Conservation (phyloP, 2,888 invertebrate species). For the Agrilus biguttatus region DNA sequence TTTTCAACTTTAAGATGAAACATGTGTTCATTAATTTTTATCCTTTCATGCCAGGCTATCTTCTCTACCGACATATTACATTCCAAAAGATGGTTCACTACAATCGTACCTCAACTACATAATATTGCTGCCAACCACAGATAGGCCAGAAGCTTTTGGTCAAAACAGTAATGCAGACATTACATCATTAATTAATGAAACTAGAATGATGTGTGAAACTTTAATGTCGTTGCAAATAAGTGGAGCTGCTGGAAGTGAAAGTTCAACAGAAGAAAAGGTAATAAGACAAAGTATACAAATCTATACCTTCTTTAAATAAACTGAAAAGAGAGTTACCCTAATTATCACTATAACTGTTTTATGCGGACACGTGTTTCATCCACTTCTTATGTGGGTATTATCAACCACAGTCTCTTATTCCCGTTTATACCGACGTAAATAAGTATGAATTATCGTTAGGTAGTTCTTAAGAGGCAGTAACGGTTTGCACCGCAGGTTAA, state of each 20-base stretch:
- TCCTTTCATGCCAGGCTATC: conserved; percentile 44
- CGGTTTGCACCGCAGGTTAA: too few species aligned
- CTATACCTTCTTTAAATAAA: too few species aligned
- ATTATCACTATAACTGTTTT: too few species aligned
- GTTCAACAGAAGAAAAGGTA: conserved; percentile 58
- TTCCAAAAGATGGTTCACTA: conserved; percentile 69
- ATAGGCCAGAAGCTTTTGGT: conserved; percentile 78
- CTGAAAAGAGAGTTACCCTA: too few species aligned
- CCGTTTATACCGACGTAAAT: too few species aligned
- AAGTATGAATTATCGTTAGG: too few species aligned
- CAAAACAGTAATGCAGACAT: conserved; percentile 87
- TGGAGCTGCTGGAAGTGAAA: conserved; percentile 37
- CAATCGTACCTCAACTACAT: conserved; percentile 72
- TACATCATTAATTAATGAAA: conserved; percentile 69
- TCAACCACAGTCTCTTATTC: too few species aligned
- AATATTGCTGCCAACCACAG: conserved; percentile 58
- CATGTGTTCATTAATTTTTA: too few species aligned
- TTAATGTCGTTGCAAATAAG: conserved; percentile 65
- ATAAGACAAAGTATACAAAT: background rate
- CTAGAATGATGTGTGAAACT: conserved; percentile 60
- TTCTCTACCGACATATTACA: conserved; percentile 58
- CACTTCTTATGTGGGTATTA: too few species aligned
- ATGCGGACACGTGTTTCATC: too few species aligned
- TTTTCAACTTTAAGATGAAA: too few species aligned
- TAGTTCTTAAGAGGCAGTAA: too few species aligned